A percentile compares a stretch with the other conserved stretches of the same genome.
Evolutionary conservation across 1,140 invertebrate genomes (phyloP).

Genomic region (Drosophila tropicalis): DNA sequence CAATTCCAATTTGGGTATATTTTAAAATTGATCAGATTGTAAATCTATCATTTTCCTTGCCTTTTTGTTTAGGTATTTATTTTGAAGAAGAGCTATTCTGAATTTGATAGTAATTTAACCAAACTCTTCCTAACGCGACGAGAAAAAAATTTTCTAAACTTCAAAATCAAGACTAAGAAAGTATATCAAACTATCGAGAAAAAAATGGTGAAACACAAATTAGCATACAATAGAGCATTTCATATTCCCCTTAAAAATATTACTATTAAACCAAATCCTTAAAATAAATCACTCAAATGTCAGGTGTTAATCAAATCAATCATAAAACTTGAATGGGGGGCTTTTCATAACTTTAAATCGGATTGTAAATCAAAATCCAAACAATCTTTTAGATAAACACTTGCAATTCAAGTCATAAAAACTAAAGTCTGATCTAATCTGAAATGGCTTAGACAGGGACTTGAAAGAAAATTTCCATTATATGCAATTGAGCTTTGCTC

Average conservation of each 20-base stretch:
- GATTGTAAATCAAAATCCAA: conserved; percentile 44
- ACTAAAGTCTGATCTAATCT: background rate
- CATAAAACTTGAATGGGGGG: background rate
- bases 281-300: conserved; percentile 25
- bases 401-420: background rate
- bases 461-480: background rate
- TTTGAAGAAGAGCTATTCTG: no score
- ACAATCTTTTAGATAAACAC: conserved; percentile 1
- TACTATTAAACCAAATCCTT: conserved; percentile 28
- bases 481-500: background rate
- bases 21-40: no score
- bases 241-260: background rate
- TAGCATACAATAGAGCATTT: background rate
- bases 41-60: no score
- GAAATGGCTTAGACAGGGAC: background rate
- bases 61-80: no score
- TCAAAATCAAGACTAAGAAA: no score
- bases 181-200: no score
- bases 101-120: no score
- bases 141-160: no score
- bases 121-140: no score
- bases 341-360: conserved; percentile 19
- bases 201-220: no score
- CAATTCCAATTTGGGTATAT: no score
- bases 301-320: conserved; percentile 38